These are phyloP conservation scores for Bergia sp. DNA, from an alignment of 92 coral and sea anemone species.

Conservation along the genomic window DNA sequence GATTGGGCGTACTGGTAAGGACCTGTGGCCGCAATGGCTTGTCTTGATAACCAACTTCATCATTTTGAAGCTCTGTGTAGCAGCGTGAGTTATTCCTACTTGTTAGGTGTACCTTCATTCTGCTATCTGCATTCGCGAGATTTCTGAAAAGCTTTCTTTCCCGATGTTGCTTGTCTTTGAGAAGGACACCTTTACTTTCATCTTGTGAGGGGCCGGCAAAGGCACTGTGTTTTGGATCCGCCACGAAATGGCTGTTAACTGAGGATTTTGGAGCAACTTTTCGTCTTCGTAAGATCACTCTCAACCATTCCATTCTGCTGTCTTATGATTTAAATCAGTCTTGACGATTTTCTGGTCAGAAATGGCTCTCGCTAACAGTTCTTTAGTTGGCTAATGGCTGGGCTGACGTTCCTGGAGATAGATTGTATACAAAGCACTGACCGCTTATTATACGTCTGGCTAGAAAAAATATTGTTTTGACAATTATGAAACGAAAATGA, in stretches of 20 bases:
- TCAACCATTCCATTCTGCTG: conserved; percentile 24
- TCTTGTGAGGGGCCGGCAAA: neutral
- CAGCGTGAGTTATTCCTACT: neutral
- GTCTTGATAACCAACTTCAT: neutral
- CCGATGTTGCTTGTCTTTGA: neutral
- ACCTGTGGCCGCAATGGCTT: neutral
- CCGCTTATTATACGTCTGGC: too few relatives aligned
- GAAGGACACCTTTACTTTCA: neutral
- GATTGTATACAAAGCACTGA: too few relatives aligned
- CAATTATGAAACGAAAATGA: too few relatives aligned
- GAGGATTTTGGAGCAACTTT: conserved; percentile 11
- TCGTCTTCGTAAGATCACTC: conserved; percentile 5
- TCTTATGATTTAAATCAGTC: neutral
- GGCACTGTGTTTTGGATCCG: neutral
- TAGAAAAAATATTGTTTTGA: too few relatives aligned
- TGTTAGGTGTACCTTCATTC: neutral
- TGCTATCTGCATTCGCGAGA: neutral
- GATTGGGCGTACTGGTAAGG: neutral
- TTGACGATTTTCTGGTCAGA: neutral
- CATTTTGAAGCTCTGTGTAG: neutral
- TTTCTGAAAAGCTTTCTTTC: neutral
- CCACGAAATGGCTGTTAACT: neutral
- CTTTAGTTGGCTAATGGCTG: too few relatives aligned
- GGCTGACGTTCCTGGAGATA: too few relatives aligned
- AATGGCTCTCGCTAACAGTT: neutral